Base-by-base conservation (phyloP, 2,797 vertebrate species). In the Antennarius maculatus region DNA sequence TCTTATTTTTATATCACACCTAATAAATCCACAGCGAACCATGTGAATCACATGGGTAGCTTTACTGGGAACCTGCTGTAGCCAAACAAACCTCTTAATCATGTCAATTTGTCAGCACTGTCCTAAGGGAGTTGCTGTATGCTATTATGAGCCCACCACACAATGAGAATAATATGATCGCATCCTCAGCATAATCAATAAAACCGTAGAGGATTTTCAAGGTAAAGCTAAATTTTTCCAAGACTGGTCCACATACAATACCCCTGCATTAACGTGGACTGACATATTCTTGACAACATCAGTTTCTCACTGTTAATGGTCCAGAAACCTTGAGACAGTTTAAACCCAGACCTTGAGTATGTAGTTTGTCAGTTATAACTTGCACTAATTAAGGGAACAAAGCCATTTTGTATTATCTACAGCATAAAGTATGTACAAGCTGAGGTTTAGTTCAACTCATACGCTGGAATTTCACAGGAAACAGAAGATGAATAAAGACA, bases 1-100 rank as follows among this genome's bases (percentile, higher is more conserved):
- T 84, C 54, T 74, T 64, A 74, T 74, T 72, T 71, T 65, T 52
- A 68, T 42, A 55, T 61, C 48, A 54, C 77, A 73, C 75, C 48
- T 81, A 77, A 59, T 84, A 77, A 72, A 82, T 77, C 56, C 45
- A 48, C 37, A 7, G 42, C 15, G 54, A 61, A 61, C 31, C n/a
- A 58, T 18, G 43, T 12, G 12, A 66, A 56, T 58, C 37, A 59
- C 45, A 59, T 0, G 1, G 46, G 31, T 54, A 62, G 59, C 69
- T 49, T 60, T 31, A 34, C 34, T 61, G 29, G 3, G 34, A 64
- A 59, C 39, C 45, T 9, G 1, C 12, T 45, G 49, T 31, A 49
- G 50, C 31, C 31, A 0, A 3, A 46, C 18, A 31, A 42, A 54
- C 54, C 9, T 31, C 28, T 18, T 63, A 57, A 60, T 52, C 52